Base-by-base conservation (phyloP, 2,888 invertebrate genomes). In the Watsonalla binaria region DNA sequence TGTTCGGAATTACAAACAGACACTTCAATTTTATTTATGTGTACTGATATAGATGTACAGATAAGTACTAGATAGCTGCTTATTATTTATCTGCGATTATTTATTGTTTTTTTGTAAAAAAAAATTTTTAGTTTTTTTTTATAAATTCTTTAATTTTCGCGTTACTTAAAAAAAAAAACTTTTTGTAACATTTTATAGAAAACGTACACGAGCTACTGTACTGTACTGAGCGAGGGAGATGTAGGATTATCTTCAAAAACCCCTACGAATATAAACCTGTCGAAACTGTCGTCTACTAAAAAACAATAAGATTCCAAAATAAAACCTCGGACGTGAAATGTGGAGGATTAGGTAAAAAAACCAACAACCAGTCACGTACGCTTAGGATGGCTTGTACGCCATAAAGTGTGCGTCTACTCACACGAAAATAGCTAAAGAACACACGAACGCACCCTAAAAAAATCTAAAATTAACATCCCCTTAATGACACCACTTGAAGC, bases 391-490 rank as follows among this genome's bases (percentile, higher is more conserved):
- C 58, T 66, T 68, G 65, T 60, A 66, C 63, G 54, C 55, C 57
- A 63, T 68, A 70, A 70, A 70, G 54, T 64, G 62, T 60, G 61
- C 64, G 67, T 58, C 60, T 65, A 54, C 61, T 56, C 66, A 65
- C 70, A 65, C 71, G 74, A 81, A 81, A 84, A 82, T 74, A 74
- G 70, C 70, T 66, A 71, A 70, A 74, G 76, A 75, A 74, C 68
- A 68, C 62, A 63, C 24, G 24, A 24, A 64, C 74, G 74, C 78
- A 70, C 79, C 82, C 80, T 71, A 68, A 76, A 62, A n/a, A 77
- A 76, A 70, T 85, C 84, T 84, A 86, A 86, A 85, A 82, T 82
- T 86, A 86, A 76, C 79, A 69, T 77, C 70, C 76, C 75, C 74
- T 70, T 76, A 75, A 79, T 71, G 70, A 70, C 62, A 57, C 60